These are phyloP conservation scores for Trididemnum clinides DNA, from an alignment of 23 tunicate genomes.

Conservation along the genomic window DNA sequence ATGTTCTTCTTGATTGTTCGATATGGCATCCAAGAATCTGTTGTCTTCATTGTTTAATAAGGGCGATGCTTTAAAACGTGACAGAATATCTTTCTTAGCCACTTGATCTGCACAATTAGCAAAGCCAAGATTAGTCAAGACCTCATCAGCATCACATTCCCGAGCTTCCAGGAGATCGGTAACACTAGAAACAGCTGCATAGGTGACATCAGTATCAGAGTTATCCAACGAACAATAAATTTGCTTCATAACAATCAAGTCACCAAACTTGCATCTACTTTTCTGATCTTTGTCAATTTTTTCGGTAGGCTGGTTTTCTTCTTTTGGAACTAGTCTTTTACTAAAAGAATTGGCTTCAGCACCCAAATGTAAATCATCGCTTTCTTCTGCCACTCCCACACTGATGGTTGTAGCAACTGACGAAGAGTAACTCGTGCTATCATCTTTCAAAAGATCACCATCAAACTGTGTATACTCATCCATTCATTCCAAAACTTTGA, in stretches of 20 bases:
- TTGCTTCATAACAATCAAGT: constrained; percentile 18
- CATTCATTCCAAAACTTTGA: no score
- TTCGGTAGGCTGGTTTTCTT: no score
- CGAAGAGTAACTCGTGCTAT: constrained; percentile 70
- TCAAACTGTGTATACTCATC: no score
- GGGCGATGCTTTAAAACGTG: constrained; percentile 35
- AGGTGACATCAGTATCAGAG: background rate
- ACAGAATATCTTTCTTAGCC: constrained; percentile 27
- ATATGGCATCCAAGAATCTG: background rate
- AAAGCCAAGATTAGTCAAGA: constrained; percentile 59
- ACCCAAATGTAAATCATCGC: constrained; percentile 68
- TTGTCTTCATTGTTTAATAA: constrained; percentile 31
- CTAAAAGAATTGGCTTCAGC: constrained; percentile 85
- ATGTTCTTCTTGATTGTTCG: no score
- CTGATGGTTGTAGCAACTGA: constrained; percentile 52
- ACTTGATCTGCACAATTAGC: background rate
- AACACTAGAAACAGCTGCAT: constrained; percentile 48
- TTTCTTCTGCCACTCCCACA: constrained; percentile 33
- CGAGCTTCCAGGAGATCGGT: constrained; percentile 70
- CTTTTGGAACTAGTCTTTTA: no score
- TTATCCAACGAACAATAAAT: background rate
- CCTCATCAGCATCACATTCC: constrained; percentile 63
- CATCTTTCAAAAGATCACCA: constrained; percentile 43
- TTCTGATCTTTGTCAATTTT: no score
- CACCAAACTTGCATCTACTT: no score